Conservation (phyloP, 2,888 invertebrate species). For the Drosophila multiciliata region DNA sequence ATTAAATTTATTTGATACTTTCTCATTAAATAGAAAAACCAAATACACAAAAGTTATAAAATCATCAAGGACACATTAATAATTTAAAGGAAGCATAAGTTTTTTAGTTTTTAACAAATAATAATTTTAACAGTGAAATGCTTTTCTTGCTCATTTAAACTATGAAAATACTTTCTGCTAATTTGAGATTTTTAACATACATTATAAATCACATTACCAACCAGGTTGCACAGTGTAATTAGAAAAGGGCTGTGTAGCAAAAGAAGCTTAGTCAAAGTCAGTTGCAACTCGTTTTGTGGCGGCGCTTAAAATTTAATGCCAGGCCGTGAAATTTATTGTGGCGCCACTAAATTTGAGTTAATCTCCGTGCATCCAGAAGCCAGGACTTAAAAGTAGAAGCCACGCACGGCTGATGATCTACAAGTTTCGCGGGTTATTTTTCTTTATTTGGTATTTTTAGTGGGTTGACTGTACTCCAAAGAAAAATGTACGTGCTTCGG, state of each 20-base stretch:
- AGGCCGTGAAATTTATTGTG: constrained; percentile 78
- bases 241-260: constrained; percentile 28
- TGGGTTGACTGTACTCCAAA: constrained; percentile 43
- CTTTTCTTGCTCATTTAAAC: not conserved
- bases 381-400: constrained; percentile 51
- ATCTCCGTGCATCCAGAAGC: constrained; percentile 61
- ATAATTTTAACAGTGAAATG: not conserved
- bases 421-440: constrained; percentile 48
- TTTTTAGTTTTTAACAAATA: not conserved
- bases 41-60: not conserved
- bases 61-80: not conserved
- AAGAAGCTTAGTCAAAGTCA: constrained; percentile 37
- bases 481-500: constrained; percentile 31
- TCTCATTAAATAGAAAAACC: not conserved
- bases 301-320: constrained; percentile 82
- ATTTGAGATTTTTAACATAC: not conserved
- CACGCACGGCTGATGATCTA: constrained; percentile 49
- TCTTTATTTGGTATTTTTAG: not conserved
- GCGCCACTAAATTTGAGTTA: constrained; percentile 78
- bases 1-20: not conserved
- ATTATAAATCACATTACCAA: not conserved
- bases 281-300: constrained; percentile 61
- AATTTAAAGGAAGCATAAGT: not conserved
- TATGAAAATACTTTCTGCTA: not conserved
- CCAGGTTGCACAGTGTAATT: constrained; percentile 58